Evolutionary conservation across 2,888 invertebrate species (phyloP).

Genomic region (Electrophaes corylata): DNA sequence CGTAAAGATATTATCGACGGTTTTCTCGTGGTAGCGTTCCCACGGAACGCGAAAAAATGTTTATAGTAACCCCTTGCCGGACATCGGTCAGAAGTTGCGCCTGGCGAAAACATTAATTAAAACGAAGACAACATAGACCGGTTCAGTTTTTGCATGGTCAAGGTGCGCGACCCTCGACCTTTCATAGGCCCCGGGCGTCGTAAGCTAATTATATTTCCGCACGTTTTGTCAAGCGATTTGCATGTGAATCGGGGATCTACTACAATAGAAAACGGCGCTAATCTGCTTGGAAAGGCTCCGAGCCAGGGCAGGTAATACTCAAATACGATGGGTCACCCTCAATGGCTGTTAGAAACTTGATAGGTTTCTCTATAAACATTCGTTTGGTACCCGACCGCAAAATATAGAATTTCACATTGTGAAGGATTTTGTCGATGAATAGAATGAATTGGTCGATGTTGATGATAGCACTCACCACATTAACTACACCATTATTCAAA

Average conservation of each 20-base stretch:
- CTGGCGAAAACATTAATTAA: conserved; percentile 79
- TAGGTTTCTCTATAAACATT: conserved; percentile 76
- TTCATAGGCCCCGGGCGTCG: conserved; percentile 46
- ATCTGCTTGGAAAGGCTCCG: conserved; percentile 59
- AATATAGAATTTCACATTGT: conserved; percentile 69
- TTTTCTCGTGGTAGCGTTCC: conserved; percentile 64
- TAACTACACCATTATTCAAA: neutral
- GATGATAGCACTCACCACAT: conserved; percentile 3
- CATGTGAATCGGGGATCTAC: conserved; percentile 73
- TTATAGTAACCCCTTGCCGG: conserved; percentile 55
- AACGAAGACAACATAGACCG: conserved; percentile 69
- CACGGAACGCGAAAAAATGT: conserved; percentile 74
- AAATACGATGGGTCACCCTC: conserved; percentile 52
- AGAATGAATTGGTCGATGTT: conserved; percentile 32
- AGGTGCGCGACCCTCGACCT: conserved; percentile 61
- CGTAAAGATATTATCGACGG: conserved; percentile 75
- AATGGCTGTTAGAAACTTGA: conserved; percentile 74
- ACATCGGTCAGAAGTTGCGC: conserved; percentile 74
- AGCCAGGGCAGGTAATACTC: conserved; percentile 54
- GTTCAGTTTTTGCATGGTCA: conserved; percentile 71
- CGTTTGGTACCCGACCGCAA: conserved; percentile 54
- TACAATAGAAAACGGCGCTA: conserved; percentile 70
- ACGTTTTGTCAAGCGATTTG: conserved; percentile 79
- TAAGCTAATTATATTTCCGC: conserved; percentile 83
- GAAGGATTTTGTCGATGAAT: conserved; percentile 55